phyloP scores from a whole-genome alignment of 2,888 invertebrate genomes.

The Tenodera sinensis region DNA sequence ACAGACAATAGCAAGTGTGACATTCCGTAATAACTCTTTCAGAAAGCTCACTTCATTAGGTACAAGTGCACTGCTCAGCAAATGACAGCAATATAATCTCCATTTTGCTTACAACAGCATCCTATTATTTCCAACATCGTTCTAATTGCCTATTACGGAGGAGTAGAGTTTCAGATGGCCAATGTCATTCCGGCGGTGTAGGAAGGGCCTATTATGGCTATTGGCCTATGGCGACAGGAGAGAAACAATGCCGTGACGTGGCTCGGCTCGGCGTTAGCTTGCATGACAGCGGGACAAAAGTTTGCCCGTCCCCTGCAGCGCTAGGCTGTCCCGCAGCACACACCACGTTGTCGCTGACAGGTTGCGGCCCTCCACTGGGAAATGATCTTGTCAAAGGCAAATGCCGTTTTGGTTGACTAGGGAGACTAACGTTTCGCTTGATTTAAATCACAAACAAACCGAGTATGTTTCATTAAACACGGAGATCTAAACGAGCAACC shows the following conservation, averaged over 20 bases:
- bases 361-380: neutral
- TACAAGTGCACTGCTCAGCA: neutral
- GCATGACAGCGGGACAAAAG: neutral
- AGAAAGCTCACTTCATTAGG: neutral
- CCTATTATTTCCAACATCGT: neutral
- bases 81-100: neutral
- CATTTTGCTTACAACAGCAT: neutral
- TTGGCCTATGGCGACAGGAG: conserved; percentile 7
- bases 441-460: neutral
- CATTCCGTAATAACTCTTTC: neutral
- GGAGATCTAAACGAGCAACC: neutral
- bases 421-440: neutral
- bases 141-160: neutral
- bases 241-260: neutral
- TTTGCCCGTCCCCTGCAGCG: neutral
- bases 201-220: neutral
- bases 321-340: neutral
- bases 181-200: neutral
- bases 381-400: neutral
- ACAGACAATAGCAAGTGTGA: neutral
- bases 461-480: neutral
- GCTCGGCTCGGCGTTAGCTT: neutral
- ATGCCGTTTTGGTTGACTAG: neutral
- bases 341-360: conserved; percentile 4
- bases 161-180: neutral